Conservation (phyloP, 2,888 invertebrate species). For the Brenthis daphne region DNA sequence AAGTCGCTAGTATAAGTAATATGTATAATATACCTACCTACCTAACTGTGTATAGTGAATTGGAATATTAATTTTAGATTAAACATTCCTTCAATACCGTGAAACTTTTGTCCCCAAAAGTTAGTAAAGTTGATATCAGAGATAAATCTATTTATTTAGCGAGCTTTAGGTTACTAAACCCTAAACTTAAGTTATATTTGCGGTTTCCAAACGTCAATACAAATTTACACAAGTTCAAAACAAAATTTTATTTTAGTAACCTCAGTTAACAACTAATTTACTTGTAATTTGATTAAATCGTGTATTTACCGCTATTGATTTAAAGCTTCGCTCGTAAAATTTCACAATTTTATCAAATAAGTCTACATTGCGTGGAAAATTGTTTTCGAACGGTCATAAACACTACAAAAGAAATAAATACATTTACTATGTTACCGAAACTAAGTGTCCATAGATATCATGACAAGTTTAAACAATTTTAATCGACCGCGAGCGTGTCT, state of each 20-base stretch:
- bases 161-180: conserved; percentile 42
- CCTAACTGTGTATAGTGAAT: neutral
- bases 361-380: neutral
- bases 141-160: conserved; percentile 21
- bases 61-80: conserved; percentile 6
- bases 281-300: neutral
- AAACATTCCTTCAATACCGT: neutral
- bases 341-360: conserved; percentile 1
- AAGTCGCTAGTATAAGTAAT: neutral
- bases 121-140: conserved; percentile 8
- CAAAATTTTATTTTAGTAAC: conserved; percentile 59
- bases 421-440: conserved; percentile 3
- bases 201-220: conserved; percentile 45
- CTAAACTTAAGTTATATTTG: conserved; percentile 45
- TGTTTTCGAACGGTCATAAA: neutral
- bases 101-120: neutral
- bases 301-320: neutral
- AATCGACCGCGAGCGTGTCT: conserved; percentile 40
- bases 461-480: conserved; percentile 39
- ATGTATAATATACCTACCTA: neutral
- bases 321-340: conserved; percentile 33
- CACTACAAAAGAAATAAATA: conserved; percentile 12
- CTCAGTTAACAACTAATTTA: conserved; percentile 57
- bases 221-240: conserved; percentile 50
- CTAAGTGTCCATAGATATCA: conserved; percentile 12